Conservation (phyloP, 2,888 invertebrate species). For the Sarcophaga rosellei region DNA sequence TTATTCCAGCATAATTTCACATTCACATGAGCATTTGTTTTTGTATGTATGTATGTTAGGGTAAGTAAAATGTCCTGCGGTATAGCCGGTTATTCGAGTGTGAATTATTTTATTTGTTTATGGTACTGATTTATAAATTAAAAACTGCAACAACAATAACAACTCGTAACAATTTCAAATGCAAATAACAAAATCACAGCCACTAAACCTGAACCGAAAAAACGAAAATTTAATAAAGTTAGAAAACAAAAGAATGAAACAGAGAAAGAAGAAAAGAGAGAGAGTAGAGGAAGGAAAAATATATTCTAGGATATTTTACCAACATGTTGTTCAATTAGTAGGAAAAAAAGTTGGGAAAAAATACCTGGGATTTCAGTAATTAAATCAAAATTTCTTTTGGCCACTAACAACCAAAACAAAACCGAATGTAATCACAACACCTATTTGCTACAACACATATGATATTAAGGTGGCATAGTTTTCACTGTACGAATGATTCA, state of each 20-base stretch:
- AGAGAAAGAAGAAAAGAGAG: background rate
- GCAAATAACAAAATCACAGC: background rate
- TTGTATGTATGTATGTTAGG: slow-evolving; percentile 15
- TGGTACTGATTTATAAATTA: slow-evolving; percentile 59
- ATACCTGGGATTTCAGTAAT: slow-evolving; percentile 42
- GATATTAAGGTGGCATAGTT: too few species aligned
- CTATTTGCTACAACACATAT: too few species aligned
- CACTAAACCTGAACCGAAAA: background rate
- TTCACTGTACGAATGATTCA: too few species aligned
- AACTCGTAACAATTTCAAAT: background rate
- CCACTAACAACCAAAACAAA: too few species aligned
- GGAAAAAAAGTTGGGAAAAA: slow-evolving; percentile 23
- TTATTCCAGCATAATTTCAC: background rate
- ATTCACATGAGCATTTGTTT: background rate
- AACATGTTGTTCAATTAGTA: slow-evolving; percentile 53
- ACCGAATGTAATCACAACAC: too few species aligned
- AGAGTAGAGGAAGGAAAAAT: background rate
- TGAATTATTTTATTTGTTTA: slow-evolving; percentile 66
- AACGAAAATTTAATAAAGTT: background rate
- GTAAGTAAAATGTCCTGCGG: slow-evolving; percentile 66
- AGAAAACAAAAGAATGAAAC: background rate
- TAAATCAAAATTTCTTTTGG: slow-evolving; percentile 55
- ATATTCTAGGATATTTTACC: slow-evolving; percentile 28
- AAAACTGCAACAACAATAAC: slow-evolving; percentile 33
- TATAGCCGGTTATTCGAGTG: slow-evolving; percentile 59